A percentile compares a stretch with the other conserved stretches of the same genome.
phyloP scores from a whole-genome alignment of 2,113 vertebrate species.

The Varanus salvator region DNA sequence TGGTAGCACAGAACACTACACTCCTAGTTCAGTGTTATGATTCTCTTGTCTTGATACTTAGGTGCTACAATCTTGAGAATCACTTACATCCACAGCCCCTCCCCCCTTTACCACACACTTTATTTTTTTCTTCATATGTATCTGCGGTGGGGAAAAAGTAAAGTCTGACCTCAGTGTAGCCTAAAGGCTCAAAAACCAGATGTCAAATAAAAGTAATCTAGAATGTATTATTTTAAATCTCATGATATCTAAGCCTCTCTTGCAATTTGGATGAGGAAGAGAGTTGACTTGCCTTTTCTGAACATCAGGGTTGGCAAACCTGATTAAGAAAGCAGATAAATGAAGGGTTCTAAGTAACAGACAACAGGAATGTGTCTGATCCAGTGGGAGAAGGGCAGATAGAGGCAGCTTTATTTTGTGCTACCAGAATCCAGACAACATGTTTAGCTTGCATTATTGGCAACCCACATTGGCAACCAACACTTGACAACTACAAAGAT shows the following conservation, averaged over 20 bases:
- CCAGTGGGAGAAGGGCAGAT: not conserved
- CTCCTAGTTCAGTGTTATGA: not conserved
- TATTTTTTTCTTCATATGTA: not conserved
- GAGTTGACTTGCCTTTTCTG: constrained; percentile 2
- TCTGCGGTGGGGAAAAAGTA: not conserved
- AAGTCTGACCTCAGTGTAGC: not conserved
- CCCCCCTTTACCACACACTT: not conserved
- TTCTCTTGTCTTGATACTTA: not conserved
- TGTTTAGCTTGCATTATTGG: not conserved
- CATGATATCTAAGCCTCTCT: constrained; percentile 3
- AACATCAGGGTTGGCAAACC: constrained; percentile 9
- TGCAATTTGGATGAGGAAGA: constrained; percentile 21
- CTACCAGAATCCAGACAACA: not conserved
- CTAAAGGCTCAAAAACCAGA: constrained; percentile 3
- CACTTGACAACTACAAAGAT: not conserved
- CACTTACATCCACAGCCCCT: not conserved
- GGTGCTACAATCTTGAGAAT: constrained; percentile 7
- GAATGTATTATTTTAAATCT: constrained; percentile 27
- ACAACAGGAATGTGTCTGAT: not conserved
- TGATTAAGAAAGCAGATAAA: constrained; percentile 3
- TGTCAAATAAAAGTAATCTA: constrained; percentile 27
- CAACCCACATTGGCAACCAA: not conserved
- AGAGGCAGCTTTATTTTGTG: not conserved
- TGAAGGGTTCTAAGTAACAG: not conserved
- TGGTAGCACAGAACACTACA: not conserved